phyloP scores from a whole-genome alignment of 2,113 vertebrate genomes.

The Corapipo altera region DNA sequence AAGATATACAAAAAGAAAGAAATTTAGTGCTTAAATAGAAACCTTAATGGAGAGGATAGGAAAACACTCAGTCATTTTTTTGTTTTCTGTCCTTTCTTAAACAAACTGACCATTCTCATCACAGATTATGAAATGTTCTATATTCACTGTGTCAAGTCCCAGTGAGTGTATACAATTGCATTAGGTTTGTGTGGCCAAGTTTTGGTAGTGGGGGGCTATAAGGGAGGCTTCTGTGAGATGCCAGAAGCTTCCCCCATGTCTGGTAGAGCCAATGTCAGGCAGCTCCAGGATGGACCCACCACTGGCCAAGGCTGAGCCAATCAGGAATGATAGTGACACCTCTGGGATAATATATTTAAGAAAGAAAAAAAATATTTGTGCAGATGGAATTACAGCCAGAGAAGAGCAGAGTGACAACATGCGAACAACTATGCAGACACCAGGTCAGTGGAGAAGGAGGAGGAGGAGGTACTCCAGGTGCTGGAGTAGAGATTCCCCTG shows the following conservation, averaged over 20 bases:
- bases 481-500: neutral
- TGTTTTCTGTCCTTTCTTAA: neutral
- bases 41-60: neutral
- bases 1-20: neutral
- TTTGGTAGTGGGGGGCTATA: neutral
- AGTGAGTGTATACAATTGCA: neutral
- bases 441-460: neutral
- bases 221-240: neutral
- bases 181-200: neutral
- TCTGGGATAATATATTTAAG: neutral
- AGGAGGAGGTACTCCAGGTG: neutral
- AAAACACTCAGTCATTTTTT: neutral
- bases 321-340: neutral
- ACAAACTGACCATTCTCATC: neutral
- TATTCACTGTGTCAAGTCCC: neutral
- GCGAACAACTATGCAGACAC: neutral
- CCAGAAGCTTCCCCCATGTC: neutral
- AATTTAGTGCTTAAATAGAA: neutral
- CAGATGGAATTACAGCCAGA: neutral
- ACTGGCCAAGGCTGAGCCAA: rapidly evolving
- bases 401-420: neutral
- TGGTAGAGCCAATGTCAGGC: neutral
- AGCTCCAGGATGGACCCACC: neutral
- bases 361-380: neutral
- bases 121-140: neutral